These are phyloP conservation scores for Rotaria macrura DNA, from an alignment of 2,888 invertebrate species.

Conservation along the genomic window DNA sequence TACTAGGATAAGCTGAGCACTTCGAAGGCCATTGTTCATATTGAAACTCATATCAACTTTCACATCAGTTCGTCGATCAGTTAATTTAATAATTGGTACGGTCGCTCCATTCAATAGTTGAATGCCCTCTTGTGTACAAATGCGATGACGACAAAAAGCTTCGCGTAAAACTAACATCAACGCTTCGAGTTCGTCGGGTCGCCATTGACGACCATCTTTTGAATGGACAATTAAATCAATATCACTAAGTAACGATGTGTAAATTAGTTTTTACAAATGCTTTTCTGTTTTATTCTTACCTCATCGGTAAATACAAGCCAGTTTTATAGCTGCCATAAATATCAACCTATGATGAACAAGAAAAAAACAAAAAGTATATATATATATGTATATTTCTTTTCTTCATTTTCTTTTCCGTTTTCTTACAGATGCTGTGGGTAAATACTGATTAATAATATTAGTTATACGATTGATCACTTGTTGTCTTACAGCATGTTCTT, in stretches of 20 bases:
- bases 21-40: constrained; percentile 92
- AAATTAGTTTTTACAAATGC: constrained; percentile 59
- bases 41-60: constrained; percentile 97
- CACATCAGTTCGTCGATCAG: constrained; percentile 71
- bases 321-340: constrained; percentile 96
- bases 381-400: background rate
- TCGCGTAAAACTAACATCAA: constrained; percentile 22
- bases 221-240: constrained; percentile 62
- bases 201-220: constrained; percentile 25
- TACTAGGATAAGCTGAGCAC: constrained; percentile 70
- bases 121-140: constrained; percentile 62
- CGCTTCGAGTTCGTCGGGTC: constrained; percentile 17
- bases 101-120: constrained; percentile 33
- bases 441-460: constrained; percentile 71
- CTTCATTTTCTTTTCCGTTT: background rate
- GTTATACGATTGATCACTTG: constrained; percentile 80
- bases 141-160: constrained; percentile 25
- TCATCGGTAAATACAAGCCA: constrained; percentile 89
- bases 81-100: constrained; percentile 84
- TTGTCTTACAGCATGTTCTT: constrained; percentile 76
- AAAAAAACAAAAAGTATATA: too few species aligned
- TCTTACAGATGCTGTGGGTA: constrained; percentile 66
- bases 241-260: constrained; percentile 51
- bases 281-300: constrained; percentile 55
- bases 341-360: constrained; percentile 60